Evolutionary conservation across 2,888 invertebrate genomes (phyloP).

Genomic region (Macrophya alboannulata): DNA sequence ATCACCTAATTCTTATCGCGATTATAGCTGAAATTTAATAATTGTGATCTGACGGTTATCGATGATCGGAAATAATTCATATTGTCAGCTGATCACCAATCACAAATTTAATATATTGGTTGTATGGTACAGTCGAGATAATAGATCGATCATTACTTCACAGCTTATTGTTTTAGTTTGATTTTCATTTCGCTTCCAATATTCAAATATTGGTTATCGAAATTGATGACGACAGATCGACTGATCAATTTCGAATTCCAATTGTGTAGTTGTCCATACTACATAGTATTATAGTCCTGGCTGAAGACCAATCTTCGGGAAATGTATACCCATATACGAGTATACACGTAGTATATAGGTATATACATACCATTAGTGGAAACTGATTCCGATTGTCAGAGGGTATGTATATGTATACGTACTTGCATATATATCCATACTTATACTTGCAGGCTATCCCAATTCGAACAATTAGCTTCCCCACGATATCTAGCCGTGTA

Average conservation of each 20-base stretch:
- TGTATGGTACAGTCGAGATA: not conserved
- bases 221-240: not conserved
- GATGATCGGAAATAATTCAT: not conserved
- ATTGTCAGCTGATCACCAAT: not conserved
- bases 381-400: not conserved
- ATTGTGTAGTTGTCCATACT: not conserved
- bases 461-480: conserved; percentile 5
- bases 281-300: not conserved
- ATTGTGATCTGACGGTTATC: conserved; percentile 1
- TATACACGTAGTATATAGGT: not conserved
- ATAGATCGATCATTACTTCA: not conserved
- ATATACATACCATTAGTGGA: not conserved
- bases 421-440: not conserved
- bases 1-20: not conserved
- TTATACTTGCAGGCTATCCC: not conserved
- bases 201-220: not conserved
- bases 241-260: conserved; percentile 1
- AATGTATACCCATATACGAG: not conserved
- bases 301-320: not conserved
- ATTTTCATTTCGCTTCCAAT: not conserved
- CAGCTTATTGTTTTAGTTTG: not conserved
- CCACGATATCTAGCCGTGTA: conserved; percentile 3
- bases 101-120: not conserved
- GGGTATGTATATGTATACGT: not conserved
- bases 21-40: conserved; percentile 6